Percentiles rank a stretch among this genome's conserved stretches.
Evolutionary conservation across 2,888 invertebrate species (phyloP).

Genomic region (Tortrix viridana): DNA sequence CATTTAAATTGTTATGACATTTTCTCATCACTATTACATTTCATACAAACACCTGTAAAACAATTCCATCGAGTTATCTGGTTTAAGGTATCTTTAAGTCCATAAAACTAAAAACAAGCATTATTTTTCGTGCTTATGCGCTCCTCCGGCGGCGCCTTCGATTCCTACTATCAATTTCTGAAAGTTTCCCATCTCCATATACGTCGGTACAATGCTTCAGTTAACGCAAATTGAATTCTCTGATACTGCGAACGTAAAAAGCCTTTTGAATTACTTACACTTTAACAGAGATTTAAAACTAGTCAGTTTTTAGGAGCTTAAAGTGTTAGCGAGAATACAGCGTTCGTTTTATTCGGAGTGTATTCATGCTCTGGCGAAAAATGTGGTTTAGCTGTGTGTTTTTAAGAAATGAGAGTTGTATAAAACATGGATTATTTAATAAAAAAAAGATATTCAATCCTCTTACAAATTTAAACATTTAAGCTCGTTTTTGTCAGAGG

Average conservation of each 20-base stretch:
- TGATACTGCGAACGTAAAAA: slow-evolving; percentile 32
- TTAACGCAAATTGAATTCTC: slow-evolving; percentile 35
- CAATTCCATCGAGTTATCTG: neutral
- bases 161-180: slow-evolving; percentile 52
- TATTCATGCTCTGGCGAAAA: slow-evolving; percentile 20
- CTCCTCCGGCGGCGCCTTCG: slow-evolving; percentile 3
- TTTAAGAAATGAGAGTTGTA: neutral
- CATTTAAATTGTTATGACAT: too few relatives aligned
- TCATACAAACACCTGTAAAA: neutral
- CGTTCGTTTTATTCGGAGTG: slow-evolving; percentile 16
- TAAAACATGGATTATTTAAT: too few relatives aligned
- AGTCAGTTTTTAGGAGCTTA: slow-evolving; percentile 35
- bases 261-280: slow-evolving; percentile 37
- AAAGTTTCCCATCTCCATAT: slow-evolving; percentile 42
- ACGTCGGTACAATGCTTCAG: slow-evolving; percentile 24
- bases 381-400: neutral
- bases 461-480: too few relatives aligned
- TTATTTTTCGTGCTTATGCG: neutral
- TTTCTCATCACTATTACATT: neutral
- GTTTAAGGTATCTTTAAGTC: neutral
- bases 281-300: slow-evolving; percentile 37
- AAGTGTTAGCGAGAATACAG: slow-evolving; percentile 33
- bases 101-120: neutral
- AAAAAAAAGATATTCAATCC: too few relatives aligned
- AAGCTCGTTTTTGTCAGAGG: too few relatives aligned